Evolutionary conservation across 2,797 vertebrate genomes (phyloP).

Genomic region (Enteromius treurensis): DNA sequence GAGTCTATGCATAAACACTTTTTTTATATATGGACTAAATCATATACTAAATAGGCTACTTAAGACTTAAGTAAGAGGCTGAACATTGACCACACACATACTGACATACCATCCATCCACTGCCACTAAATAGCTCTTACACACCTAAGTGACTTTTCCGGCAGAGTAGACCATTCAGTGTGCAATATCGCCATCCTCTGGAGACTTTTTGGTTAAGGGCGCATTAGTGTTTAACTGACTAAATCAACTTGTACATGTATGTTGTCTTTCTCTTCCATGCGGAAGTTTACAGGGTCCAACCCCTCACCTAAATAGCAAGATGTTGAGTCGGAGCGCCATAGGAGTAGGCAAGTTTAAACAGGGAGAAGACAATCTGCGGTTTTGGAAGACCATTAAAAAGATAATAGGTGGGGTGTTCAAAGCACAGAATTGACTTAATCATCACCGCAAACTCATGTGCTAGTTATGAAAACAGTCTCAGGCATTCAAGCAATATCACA

Average conservation of each 20-base stretch:
- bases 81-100: constrained; percentile 22
- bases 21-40: not conserved
- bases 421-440: constrained; percentile 44
- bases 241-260: not conserved
- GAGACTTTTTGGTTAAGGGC: not conserved
- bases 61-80: not conserved
- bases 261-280: not conserved
- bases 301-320: constrained; percentile 35
- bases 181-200: constrained; percentile 54
- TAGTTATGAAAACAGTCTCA: constrained; percentile 30
- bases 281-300: constrained; percentile 12
- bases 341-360: constrained; percentile 55
- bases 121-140: not conserved
- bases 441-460: constrained; percentile 37
- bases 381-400: constrained; percentile 20
- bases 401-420: constrained; percentile 49
- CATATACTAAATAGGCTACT: not conserved
- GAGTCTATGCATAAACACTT: not conserved
- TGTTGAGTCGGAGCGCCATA: not conserved
- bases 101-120: constrained; percentile 10
- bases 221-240: not conserved
- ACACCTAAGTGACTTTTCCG: not conserved
- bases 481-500: constrained; percentile 4
- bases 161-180: constrained; percentile 18
- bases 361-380: constrained; percentile 47